phyloP scores from a whole-genome alignment of 2,797 vertebrate species.

The Spea hammondii region DNA sequence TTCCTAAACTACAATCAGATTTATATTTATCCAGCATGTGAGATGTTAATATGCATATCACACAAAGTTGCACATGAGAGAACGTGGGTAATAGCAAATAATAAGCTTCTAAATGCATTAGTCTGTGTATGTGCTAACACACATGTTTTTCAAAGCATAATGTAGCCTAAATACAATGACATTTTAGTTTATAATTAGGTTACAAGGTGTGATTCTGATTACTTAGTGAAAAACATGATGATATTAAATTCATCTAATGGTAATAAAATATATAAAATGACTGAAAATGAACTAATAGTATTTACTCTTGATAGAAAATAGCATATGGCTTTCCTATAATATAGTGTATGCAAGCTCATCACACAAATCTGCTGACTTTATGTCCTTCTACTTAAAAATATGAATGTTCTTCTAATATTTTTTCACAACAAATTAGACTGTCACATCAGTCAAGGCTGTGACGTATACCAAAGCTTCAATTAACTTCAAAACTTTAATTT shows the following conservation, averaged over 20 bases:
- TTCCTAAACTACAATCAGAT: no score
- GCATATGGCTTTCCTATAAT: neutral
- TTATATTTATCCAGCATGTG: neutral
- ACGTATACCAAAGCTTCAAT: no score
- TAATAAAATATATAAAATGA: conserved; percentile 41
- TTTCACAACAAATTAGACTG: no score
- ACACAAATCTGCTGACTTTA: neutral
- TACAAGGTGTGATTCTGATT: conserved; percentile 49
- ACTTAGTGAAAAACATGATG: conserved; percentile 42
- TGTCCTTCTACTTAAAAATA: no score
- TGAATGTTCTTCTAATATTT: no score
- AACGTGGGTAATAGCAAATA: conserved; percentile 46
- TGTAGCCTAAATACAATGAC: conserved; percentile 42
- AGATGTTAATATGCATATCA: conserved; percentile 25
- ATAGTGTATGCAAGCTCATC: neutral
- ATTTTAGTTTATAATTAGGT: conserved; percentile 48
- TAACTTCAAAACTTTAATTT: no score
- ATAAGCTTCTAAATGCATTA: conserved; percentile 49
- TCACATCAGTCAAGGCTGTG: no score
- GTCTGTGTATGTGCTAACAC: conserved; percentile 46
- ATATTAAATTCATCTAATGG: conserved; percentile 50
- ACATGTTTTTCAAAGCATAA: conserved; percentile 38
- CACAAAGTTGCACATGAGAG: conserved; percentile 27
- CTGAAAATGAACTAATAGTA: conserved; percentile 15
- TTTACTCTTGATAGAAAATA: conserved; percentile 13